Conservation (phyloP, 2,113 vertebrate species). For the Cynocephalus volans region DNA sequence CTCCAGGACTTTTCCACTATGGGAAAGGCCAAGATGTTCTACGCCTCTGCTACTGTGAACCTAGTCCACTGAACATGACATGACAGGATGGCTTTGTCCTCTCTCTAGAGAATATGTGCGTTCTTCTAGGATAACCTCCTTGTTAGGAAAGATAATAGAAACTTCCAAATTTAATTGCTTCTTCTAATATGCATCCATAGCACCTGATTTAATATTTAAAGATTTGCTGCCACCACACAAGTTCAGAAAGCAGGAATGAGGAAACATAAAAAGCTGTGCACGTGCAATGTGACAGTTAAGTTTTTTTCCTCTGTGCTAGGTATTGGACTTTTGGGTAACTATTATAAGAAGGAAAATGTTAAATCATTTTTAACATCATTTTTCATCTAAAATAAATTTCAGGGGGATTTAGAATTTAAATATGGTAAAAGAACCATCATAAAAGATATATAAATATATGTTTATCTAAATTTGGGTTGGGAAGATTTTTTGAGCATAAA, state of each 20-base stretch:
- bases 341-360: neutral
- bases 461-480: conserved; percentile 27
- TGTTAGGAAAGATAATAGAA: neutral
- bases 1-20: neutral
- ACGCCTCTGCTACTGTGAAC: neutral
- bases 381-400: neutral
- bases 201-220: conserved; percentile 31
- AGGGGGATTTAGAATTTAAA: conserved; percentile 18
- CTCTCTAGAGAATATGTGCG: neutral
- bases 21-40: neutral
- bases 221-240: conserved; percentile 22
- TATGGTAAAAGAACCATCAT: neutral
- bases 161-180: conserved; percentile 4
- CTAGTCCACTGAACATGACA: neutral
- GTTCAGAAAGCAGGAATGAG: conserved; percentile 8
- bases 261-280: neutral
- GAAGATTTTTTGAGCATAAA: conserved; percentile 18
- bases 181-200: neutral
- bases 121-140: neutral
- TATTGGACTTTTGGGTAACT: neutral
- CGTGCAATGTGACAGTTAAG: neutral
- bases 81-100: neutral
- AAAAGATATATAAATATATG: conserved; percentile 39
- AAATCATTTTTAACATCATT: conserved; percentile 24
- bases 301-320: conserved; percentile 6